phyloP scores from a whole-genome alignment of 2,113 vertebrate species.

The Trachemys scripta region DNA sequence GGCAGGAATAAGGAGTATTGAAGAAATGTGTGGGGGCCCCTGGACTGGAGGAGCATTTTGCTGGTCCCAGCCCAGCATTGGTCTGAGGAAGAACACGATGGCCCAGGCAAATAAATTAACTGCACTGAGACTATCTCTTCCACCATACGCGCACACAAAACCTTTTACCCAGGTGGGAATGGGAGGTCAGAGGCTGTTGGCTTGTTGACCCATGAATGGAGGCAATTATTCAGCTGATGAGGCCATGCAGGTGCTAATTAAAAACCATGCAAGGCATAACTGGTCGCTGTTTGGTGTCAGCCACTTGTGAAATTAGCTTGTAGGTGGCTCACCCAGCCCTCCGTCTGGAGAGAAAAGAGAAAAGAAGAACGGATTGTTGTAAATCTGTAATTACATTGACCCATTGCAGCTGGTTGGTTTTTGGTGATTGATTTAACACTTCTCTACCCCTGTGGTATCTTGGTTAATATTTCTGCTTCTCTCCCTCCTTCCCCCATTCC shows the following conservation, averaged over 20 bases:
- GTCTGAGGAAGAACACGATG: accelerated
- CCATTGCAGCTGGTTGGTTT: not conserved
- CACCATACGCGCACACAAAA: not conserved
- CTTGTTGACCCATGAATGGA: slow-evolving; percentile 70
- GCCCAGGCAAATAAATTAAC: accelerated
- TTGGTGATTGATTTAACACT: not conserved
- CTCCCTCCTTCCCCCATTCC: not conserved
- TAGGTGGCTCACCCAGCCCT: not conserved
- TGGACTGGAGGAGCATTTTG: not conserved
- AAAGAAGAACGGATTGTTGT: accelerated
- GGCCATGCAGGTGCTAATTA: slow-evolving; percentile 75
- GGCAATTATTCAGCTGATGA: slow-evolving; percentile 61
- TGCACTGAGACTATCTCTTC: not conserved
- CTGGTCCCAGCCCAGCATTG: accelerated
- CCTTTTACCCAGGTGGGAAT: not conserved
- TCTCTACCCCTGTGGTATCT: not conserved
- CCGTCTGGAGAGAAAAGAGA: accelerated
- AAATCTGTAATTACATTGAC: not conserved
- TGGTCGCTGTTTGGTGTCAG: slow-evolving; percentile 70
- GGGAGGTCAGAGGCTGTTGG: slow-evolving; percentile 38
- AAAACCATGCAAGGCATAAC: slow-evolving; percentile 66
- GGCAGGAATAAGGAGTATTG: not conserved
- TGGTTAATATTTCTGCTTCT: not conserved
- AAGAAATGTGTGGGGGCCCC: not conserved
- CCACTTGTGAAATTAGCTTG: slow-evolving; percentile 34